Evolutionary conservation across 2,888 invertebrate species (phyloP), one percentile per base, ranked within the genome.

Genomic region (Melieria omissa): DNA sequence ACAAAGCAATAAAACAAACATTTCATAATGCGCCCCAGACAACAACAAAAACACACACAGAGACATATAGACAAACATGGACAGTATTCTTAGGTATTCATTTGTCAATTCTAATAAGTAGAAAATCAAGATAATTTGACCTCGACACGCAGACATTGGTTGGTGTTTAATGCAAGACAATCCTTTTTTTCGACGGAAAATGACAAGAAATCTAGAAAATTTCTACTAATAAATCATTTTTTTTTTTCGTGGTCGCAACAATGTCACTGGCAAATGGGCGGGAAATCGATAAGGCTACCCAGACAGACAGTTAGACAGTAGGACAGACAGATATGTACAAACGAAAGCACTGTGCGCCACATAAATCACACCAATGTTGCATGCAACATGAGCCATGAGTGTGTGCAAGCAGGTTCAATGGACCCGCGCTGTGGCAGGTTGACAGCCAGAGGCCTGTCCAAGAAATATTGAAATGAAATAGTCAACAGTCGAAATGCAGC

Each of bases 161-260:
- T 29, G 46, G 5, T 29, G 41, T 5, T 12, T 60, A 29, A 63
- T 47, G 46, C 46, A 61, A 68, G 79, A 78, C 82, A 78, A 83
- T 81, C 82, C 83, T 81, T 81, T 68, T 58, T 79, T 76, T 80
- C 81, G 76, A 79, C 80, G 65, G 62, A 65, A 66, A 73, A 65
- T 66, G 68, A 66, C 69, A 70, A 63, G 63, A 57, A 65, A 54
- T 65, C 65, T 54, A 54, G 80, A 82, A 81, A 83, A 82, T 82
- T 83, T 83, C 81, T 81, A 81, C 82, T 81, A 81, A 81, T 81
- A 81, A 81, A 81, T 81, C 83, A 81, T 83, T 80, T 80, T 81
- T 66, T 77, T 76, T 63, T 46, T 14, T 16, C 42, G 44, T 42
- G 9, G 14, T 42, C 41, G 49, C 42, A 29, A 63, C 10, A 63